These are phyloP conservation scores for Riparia riparia DNA, from an alignment of 2,113 vertebrate species.

Conservation along the genomic window DNA sequence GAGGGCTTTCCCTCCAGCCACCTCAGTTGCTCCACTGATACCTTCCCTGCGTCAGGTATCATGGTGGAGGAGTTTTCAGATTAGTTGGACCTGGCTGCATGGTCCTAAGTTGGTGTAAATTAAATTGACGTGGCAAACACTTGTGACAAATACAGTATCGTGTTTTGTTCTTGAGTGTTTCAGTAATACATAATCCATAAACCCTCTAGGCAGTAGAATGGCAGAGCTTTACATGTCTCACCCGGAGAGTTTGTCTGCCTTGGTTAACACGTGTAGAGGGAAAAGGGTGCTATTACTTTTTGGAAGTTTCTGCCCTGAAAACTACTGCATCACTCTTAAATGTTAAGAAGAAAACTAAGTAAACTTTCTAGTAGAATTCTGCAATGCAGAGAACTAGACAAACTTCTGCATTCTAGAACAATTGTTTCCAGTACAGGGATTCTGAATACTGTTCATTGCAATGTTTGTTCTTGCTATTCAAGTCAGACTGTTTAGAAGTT, in stretches of 20 bases:
- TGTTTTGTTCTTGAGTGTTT: not conserved
- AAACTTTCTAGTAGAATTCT: not conserved
- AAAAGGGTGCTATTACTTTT: not conserved
- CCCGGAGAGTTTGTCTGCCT: not conserved
- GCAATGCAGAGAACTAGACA: not conserved
- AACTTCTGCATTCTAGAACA: not conserved
- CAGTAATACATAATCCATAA: not conserved
- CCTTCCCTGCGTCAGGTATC: not conserved
- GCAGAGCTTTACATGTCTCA: not conserved
- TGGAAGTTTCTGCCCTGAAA: not conserved
- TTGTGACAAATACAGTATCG: not conserved
- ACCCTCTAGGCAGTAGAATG: not conserved
- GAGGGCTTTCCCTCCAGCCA: not conserved
- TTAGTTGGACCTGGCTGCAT: not conserved
- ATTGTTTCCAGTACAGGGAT: not conserved
- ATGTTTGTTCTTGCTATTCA: constrained; percentile 12
- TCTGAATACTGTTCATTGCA: not conserved
- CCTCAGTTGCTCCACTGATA: not conserved
- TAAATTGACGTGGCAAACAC: not conserved
- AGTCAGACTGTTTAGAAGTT: constrained; percentile 49
- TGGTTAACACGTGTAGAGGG: not conserved
- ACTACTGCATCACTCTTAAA: not conserved
- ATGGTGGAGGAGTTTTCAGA: not conserved
- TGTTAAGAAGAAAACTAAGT: not conserved
- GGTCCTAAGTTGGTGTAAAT: not conserved